These are phyloP conservation scores for Zygothrica quintamaculata DNA, from an alignment of 2,888 invertebrate genomes.

Conservation along the genomic window DNA sequence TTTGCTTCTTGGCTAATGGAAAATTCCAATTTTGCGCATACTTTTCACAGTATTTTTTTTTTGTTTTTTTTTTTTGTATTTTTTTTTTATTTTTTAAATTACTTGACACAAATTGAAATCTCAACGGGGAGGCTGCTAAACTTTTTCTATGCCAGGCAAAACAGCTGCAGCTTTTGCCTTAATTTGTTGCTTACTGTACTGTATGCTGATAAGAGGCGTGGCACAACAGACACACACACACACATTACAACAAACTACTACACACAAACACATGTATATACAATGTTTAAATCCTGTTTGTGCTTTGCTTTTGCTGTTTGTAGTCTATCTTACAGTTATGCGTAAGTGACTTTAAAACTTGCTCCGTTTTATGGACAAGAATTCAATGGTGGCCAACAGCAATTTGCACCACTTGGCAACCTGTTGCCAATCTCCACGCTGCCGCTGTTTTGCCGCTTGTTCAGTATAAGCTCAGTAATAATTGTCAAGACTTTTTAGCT, in stretches of 20 bases:
- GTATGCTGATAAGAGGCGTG: slow-evolving; percentile 60
- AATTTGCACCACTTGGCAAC: slow-evolving; percentile 71
- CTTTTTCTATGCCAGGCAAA: slow-evolving; percentile 62
- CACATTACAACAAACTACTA: too few relatives aligned
- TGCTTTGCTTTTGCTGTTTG: slow-evolving; percentile 21
- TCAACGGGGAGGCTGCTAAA: slow-evolving; percentile 51
- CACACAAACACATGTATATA: slow-evolving; percentile 8
- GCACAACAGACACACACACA: slow-evolving; percentile 35
- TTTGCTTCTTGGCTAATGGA: slow-evolving; percentile 55
- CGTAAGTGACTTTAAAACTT: slow-evolving; percentile 72
- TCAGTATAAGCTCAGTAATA: slow-evolving; percentile 56
- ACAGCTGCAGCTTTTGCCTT: slow-evolving; percentile 57
- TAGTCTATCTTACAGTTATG: slow-evolving; percentile 77
- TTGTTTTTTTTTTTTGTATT: slow-evolving; percentile 16
- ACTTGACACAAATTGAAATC: slow-evolving; percentile 72
- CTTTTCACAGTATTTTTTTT: slow-evolving; percentile 15
- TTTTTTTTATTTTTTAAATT: slow-evolving; percentile 35
- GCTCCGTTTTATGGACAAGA: slow-evolving; percentile 68
- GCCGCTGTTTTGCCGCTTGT: too few relatives aligned
- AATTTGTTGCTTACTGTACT: slow-evolving; percentile 57
- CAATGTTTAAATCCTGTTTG: slow-evolving; percentile 64
- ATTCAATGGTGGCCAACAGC: slow-evolving; percentile 47
- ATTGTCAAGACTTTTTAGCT: slow-evolving; percentile 60
- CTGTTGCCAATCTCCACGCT: slow-evolving; percentile 50
- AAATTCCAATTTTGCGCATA: slow-evolving; percentile 64